Evolutionary conservation across 2,888 invertebrate species (phyloP), one percentile per base, ranked within the genome.

Genomic region (Helobdella robusta): DNA sequence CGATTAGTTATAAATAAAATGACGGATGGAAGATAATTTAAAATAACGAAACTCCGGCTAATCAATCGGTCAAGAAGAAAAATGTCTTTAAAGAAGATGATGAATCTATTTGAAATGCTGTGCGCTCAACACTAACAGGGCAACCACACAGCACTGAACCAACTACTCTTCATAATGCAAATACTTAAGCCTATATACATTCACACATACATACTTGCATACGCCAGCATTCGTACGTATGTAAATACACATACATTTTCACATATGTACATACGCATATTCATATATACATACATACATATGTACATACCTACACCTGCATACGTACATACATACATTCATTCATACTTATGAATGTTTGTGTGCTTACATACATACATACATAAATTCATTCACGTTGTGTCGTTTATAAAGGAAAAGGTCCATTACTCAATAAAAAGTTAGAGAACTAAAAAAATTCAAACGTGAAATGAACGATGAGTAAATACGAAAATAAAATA

Each of bases 231-330:
- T 28, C 34, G 52, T 35, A 48, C 23, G 52, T 35, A 48, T 25
- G 52, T 35, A 58, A 18, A 58, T 32, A 58, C 32, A 58, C 58
- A 58, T 25, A 58, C 58, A 58, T 25, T 28, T 32, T 28, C 32
- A 58, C 58, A 58, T 15, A 30, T 46, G 40, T 35, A 30, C 59
- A 58, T n/a, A 59, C 59, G 44, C 11, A 28, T 32, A 46, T 35
- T 40, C 65, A 65, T 35, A 59, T 59, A 64, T 34, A 58, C 64
- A 58, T 34, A 59, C 64, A 63, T 32, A 52, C 54, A 64, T 28
- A 35, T 36, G 35, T 18, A 64, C 64, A 40, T n/a, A 34, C 52
- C 18, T 1, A 64, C 52, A 5, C 23, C 34, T 35, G 25, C 2
- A 56, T 40, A 25, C 25, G 35, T 56, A 56, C 40, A 35, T 36